Evolutionary conservation across 2,113 vertebrate genomes (phyloP).

Genomic region (Uria aalge): DNA sequence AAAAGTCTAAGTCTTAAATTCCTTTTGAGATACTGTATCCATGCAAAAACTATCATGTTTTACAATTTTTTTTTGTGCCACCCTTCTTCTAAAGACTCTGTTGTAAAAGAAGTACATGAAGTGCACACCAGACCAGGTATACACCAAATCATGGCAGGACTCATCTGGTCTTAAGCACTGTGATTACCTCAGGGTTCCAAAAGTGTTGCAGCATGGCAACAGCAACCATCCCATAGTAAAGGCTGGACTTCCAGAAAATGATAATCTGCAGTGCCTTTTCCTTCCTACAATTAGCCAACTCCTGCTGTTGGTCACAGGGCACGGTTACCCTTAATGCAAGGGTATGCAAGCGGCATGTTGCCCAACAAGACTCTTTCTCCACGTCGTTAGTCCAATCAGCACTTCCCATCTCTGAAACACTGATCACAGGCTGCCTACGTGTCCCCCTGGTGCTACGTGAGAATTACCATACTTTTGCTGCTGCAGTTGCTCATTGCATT

Average conservation of each 20-base stretch:
- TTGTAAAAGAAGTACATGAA: not conserved
- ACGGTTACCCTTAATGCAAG: not conserved
- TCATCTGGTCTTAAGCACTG: not conserved
- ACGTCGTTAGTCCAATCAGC: accelerated
- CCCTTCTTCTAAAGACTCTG: not conserved
- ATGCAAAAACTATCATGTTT: accelerated
- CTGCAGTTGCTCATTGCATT: not conserved
- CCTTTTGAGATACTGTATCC: not conserved
- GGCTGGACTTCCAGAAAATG: not conserved
- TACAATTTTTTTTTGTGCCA: not conserved
- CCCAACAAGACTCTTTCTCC: not conserved
- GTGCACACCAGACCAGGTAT: not conserved
- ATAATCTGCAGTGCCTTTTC: not conserved
- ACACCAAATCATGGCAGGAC: not conserved
- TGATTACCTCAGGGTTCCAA: not conserved
- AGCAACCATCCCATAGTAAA: not conserved
- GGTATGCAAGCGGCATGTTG: not conserved
- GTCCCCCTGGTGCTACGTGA: not conserved
- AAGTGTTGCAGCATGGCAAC: not conserved
- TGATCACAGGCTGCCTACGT: not conserved
- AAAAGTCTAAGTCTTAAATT: not conserved
- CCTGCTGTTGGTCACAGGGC: not conserved
- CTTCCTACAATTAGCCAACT: not conserved
- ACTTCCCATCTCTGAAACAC: not conserved
- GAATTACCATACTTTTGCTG: not conserved